Base-by-base conservation (phyloP, 1,140 invertebrate species). In the Varroa destructor region DNA sequence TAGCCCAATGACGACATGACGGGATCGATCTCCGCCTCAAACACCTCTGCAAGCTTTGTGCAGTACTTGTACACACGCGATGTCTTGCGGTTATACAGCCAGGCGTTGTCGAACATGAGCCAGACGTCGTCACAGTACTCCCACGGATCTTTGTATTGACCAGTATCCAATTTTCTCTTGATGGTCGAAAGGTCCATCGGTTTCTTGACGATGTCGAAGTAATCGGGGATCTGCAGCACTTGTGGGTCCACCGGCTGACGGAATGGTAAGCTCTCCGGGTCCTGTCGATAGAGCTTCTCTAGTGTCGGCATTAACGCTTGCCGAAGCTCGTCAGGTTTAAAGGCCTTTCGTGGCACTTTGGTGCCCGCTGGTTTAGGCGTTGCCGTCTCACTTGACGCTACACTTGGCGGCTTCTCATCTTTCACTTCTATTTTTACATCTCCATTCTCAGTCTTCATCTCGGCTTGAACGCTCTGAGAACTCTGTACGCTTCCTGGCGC, bases 31-130 rank as follows among this genome's bases (percentile, higher is more conserved):
- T 96, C 92, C 79, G 87, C 86, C 81, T 97, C 93, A 81, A 99
- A 99, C 42, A 98, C 91, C 83, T 99, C 95, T 12, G 93, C 89
- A 67, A 99, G 82, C 93, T 97, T 99, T 74, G 93, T 93, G 83
- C 94, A 97, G 80, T 91, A 96, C 83, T 90, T 89, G 81, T 99
- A 99, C 46, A 99, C 97, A 76, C 89, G 84, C 0, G 95, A 98
- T 42, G 93, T 96, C 82, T 99, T 99, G 73, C 90, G 87, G 81
- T 99, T 99, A 79, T 99, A 99, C 5, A 98, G 83, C 96, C 96
- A 99, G 25, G 97, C 97, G 81, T 99, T 99, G 75, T 99, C 94
- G 80, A 99, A 98, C 96, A 99, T 99, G 54, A 99, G 85, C 94
- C 94, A 99, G 1, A 99, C 92, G 81, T 99, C 97, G 77, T 99